Evolutionary conservation across 2,113 vertebrate genomes (phyloP), one percentile per base, ranked within the genome.

Genomic region (Onychostoma macrolepis): DNA sequence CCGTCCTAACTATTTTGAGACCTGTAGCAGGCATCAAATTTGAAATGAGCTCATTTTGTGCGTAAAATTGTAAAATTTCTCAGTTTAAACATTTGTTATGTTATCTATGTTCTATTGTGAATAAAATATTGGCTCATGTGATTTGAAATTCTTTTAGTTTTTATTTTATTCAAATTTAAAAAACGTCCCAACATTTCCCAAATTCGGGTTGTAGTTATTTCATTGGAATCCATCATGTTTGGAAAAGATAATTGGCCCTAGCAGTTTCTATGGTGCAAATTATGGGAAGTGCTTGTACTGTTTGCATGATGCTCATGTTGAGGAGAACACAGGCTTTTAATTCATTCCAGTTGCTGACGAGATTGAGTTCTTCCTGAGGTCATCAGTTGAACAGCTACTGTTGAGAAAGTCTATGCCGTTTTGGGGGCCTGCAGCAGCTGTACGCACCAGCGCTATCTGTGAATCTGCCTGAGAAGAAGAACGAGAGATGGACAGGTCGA

Each of bases 361-460:
- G 65, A 85, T 77, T 88, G 89, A 74, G 85, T 89, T 83, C 85
- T 86, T 90, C 84, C 61, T 87, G 72, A 90, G 91, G 92, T 92
- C 92, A 91, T 88, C 72, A 86, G 90, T 90, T 86, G 91, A 90
- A 89, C 41, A 72, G 87, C 89, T 89, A 86, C 90, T 92, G 90
- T 91, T 89, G 90, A 86, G 65, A 61, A 65, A 89, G 90, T 89
- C 93, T 94, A 91, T 91, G 91, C 90, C 86, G 86, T 90, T 89
- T 90, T 12, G 83, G 24, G 36, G 67, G 88, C 89, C 79, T 92
- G 90, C 92, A 92, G 94, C 92, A 93, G 92, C 91, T 91, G 89
- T 90, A 89, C 91, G 90, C 89, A 91, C 88, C 90, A 91, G 93
- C 89, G 88, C 92, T 92, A 91, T 92, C 92, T 93, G 91, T 90